These are phyloP conservation scores for Phyllostomus hastatus DNA, from an alignment of 2,113 vertebrate species.

Conservation along the genomic window DNA sequence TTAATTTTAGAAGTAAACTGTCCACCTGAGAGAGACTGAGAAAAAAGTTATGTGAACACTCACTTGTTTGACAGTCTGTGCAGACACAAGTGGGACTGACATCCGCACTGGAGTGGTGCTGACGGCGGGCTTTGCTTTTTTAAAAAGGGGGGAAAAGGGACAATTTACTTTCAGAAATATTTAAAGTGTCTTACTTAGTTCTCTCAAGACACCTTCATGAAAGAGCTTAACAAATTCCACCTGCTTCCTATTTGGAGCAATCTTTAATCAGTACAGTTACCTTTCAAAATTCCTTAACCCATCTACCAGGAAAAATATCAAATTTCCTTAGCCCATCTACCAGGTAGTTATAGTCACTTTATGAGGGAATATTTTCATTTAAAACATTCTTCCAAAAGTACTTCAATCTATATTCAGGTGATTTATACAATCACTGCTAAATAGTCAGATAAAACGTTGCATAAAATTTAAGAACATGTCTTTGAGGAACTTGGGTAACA, in stretches of 20 bases:
- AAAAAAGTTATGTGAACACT: slow-evolving; percentile 45
- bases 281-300: neutral
- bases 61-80: slow-evolving; percentile 96
- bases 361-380: neutral
- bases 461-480: neutral
- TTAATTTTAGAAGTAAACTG: neutral
- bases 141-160: slow-evolving; percentile 18
- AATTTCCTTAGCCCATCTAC: neutral
- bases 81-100: slow-evolving; percentile 94
- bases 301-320: neutral
- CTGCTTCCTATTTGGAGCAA: neutral
- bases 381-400: neutral
- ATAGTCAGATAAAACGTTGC: neutral
- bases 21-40: neutral
- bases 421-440: neutral
- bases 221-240: neutral
- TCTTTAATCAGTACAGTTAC: neutral
- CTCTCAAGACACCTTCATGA: neutral
- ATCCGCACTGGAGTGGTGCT: slow-evolving; percentile 91
- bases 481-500: neutral
- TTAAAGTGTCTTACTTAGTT: neutral
- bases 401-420: neutral
- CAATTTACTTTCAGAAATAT: slow-evolving; percentile 22
- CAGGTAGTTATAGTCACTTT: neutral
- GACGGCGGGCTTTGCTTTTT: slow-evolving; percentile 92